These are phyloP conservation scores for Alsophila aescularia DNA, from an alignment of 2,888 invertebrate genomes.

Conservation along the genomic window DNA sequence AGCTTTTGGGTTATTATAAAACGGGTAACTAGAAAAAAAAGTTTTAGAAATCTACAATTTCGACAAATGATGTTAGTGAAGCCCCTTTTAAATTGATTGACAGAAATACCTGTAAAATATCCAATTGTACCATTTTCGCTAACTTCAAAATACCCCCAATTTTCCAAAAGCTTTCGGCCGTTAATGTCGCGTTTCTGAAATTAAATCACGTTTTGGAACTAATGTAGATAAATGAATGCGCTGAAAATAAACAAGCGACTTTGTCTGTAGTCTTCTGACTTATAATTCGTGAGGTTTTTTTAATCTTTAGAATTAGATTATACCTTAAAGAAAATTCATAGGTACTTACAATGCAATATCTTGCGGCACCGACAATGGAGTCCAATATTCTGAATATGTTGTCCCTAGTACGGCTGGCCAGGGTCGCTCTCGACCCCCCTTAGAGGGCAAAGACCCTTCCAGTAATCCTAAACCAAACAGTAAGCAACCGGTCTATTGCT, in stretches of 20 bases:
- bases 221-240: conserved; percentile 55
- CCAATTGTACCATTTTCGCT: conserved; percentile 80
- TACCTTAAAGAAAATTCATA: conserved; percentile 22
- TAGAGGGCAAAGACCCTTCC: conserved; percentile 63
- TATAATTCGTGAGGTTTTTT: not conserved
- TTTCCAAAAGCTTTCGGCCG: conserved; percentile 74
- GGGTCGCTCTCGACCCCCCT: conserved; percentile 66
- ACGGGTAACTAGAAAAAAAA: conserved; percentile 22
- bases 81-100: conserved; percentile 66
- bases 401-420: conserved; percentile 78
- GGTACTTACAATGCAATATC: conserved; percentile 84
- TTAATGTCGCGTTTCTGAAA: conserved; percentile 76
- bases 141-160: conserved; percentile 68
- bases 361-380: conserved; percentile 80
- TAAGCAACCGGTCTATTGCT: conserved; percentile 69
- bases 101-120: conserved; percentile 75
- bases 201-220: conserved; percentile 73
- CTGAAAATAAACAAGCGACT: conserved; percentile 44
- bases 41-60: conserved; percentile 33
- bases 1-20: conserved; percentile 44
- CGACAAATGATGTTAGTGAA: conserved; percentile 47
- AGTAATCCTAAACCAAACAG: conserved; percentile 64
- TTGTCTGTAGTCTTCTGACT: not conserved
- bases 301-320: not conserved
- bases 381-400: conserved; percentile 82